Evolutionary conservation across 2,888 invertebrate species (phyloP).

Genomic region (Lepidochrysops patricia): DNA sequence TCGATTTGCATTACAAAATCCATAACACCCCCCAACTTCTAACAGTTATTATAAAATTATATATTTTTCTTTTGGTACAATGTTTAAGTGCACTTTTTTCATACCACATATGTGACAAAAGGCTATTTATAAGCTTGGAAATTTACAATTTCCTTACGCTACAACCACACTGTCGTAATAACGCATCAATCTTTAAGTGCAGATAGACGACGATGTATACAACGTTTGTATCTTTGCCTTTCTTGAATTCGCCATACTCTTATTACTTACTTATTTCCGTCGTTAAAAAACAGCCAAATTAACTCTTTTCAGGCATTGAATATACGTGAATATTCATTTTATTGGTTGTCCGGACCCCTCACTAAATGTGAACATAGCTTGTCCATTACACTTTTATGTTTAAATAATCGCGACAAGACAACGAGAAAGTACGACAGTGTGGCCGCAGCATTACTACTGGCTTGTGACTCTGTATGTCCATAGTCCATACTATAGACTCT

Average conservation of each 20-base stretch:
- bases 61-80: constrained; percentile 69
- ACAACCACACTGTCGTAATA: background rate
- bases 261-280: no score
- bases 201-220: no score
- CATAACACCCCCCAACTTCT: constrained; percentile 56
- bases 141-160: constrained; percentile 52
- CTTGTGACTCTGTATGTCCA: background rate
- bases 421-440: background rate
- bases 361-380: no score
- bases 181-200: no score
- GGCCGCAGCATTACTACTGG: background rate
- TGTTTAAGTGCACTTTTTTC: constrained; percentile 71
- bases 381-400: no score
- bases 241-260: no score
- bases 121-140: constrained; percentile 52
- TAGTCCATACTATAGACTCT: background rate
- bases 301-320: no score
- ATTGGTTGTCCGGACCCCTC: no score
- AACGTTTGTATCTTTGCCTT: no score
- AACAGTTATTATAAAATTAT: constrained; percentile 72
- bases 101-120: constrained; percentile 53
- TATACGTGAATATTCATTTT: no score
- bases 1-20: constrained; percentile 64
- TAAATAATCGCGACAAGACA: background rate
- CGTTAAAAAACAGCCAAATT: no score